Base-by-base conservation (phyloP, 1,140 invertebrate species). In the Venturia canescens region DNA sequence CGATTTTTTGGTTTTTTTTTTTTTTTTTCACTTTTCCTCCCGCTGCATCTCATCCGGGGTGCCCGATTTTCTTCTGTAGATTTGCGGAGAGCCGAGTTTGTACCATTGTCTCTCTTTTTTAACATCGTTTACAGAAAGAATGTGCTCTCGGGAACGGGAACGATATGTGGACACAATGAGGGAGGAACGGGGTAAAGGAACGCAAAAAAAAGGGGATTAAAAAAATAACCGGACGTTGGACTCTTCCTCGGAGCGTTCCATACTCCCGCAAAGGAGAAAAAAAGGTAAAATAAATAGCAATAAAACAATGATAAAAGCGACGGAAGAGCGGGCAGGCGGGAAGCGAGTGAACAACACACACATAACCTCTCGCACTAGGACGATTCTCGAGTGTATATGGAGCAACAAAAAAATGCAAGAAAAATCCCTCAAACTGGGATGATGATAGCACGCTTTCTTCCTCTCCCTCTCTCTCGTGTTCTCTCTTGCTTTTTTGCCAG, bases 151-250 rank as follows among this genome's bases (percentile, higher is more conserved):
- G 23, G 60, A 26, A 66, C 3, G 23, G 60, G 60, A 66, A 66
- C 60, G 60, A 66, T 66, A 66, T 66, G 60, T 57, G 60, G 23
- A 27, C 21, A 66, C 60, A 66, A 66, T 66, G 60, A n/a, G 21
- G 60, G 23, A 66, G 6, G 60, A 66, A 23, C 23, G 26, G 9
- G 26, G 23, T 29, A 44, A 13, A 44, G 38, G 38, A 44, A 44
- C 38, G 38, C 38, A 13, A 44, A 3, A 44, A 57, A 21, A 57
- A 21, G 5, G 0, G n/a, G n/a, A 57, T 23, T 21, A n/a, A 21
- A n/a, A 23, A 44, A 44, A 63, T 27, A 27, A 63, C 60, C 23
- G 60, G 60, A 63, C 23, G 60, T 26, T 63, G 21, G 60, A 63
- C 21, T 26, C 60, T 27, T 26, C 60, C 60, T 63, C 23, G n/a